Conservation (phyloP, 2,797 vertebrate genomes). For the Salarias fasciatus region DNA sequence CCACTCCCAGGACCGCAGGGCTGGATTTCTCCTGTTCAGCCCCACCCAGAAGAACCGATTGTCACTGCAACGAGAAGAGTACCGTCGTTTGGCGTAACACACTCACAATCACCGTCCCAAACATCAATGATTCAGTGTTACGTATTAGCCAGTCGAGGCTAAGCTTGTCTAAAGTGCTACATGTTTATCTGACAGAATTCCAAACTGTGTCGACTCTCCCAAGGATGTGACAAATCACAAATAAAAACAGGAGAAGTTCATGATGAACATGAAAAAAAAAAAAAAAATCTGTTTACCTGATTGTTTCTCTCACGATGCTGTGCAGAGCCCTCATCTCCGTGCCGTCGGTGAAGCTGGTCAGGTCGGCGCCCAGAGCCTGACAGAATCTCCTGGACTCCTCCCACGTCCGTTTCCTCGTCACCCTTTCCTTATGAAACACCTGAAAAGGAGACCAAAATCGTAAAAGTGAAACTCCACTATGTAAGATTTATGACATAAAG, state of each 20-base stretch:
- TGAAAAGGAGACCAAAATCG: slow-evolving; percentile 50
- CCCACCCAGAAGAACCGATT: slow-evolving; percentile 94
- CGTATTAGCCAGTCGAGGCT: no score
- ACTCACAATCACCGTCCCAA: no score
- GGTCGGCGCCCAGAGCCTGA: slow-evolving; percentile 89
- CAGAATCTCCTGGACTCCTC: slow-evolving; percentile 94
- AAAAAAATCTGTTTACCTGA: slow-evolving; percentile 91
- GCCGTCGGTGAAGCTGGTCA: slow-evolving; percentile 87
- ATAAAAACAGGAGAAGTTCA: no score
- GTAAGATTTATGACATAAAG: no score
- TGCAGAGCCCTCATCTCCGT: slow-evolving; percentile 86
- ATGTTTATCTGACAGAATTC: no score
- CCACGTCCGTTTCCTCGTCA: slow-evolving; percentile 92
- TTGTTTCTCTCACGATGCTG: slow-evolving; percentile 80
- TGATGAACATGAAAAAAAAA: not conserved
- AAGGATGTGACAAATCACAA: no score
- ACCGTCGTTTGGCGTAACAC: no score
- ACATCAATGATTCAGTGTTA: no score
- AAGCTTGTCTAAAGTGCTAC: no score
- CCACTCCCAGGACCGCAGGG: slow-evolving; percentile 92
- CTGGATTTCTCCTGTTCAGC: slow-evolving; percentile 92
- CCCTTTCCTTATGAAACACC: slow-evolving; percentile 91
- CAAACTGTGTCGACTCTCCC: no score
- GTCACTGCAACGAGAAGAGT: slow-evolving; percentile 77
- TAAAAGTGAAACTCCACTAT: no score